Evolutionary conservation across 2,797 vertebrate species (phyloP).

Genomic region (Telmatherina bonti): DNA sequence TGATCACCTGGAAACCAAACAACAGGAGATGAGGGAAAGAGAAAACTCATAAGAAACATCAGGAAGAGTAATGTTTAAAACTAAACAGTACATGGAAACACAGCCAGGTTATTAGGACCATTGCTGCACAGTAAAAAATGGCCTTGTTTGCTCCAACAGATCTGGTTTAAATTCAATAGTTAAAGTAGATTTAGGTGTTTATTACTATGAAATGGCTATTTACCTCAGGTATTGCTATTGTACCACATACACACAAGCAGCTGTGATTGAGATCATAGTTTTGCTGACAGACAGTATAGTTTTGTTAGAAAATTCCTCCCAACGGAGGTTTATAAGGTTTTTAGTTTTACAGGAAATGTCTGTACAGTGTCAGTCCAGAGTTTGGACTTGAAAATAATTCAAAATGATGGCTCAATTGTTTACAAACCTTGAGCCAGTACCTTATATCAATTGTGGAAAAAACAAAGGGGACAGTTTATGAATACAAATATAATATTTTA

Average conservation of each 20-base stretch:
- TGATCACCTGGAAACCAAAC: background rate
- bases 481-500: background rate
- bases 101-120: background rate
- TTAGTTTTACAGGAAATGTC: background rate
- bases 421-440: background rate
- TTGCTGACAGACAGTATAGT: background rate
- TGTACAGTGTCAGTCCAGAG: background rate
- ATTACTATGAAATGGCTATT: background rate
- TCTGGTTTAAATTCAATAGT: background rate
- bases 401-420: background rate
- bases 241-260: background rate
- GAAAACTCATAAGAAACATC: background rate
- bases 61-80: background rate
- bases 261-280: background rate
- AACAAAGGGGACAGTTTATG: background rate
- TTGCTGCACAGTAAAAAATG: background rate
- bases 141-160: background rate
- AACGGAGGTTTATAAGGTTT: background rate
- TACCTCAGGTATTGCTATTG: background rate
- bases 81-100: background rate
- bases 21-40: background rate
- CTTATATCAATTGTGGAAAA: background rate
- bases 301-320: background rate
- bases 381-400: background rate
- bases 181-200: background rate